Conservation (phyloP, 2,888 invertebrate species). For the Lithophane leautieri region DNA sequence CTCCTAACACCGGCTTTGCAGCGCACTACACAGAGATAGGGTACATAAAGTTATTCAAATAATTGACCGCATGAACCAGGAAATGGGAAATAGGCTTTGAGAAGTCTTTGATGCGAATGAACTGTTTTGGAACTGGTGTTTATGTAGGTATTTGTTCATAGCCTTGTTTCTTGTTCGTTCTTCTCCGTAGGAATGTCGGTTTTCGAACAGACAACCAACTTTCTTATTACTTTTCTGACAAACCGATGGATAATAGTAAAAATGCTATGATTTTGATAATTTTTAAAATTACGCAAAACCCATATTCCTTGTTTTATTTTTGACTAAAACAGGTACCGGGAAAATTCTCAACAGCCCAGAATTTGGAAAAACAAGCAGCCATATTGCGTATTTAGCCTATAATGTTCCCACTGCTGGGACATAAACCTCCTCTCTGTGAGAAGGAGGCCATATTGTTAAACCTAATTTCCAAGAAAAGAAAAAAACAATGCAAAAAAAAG, state of each 20-base stretch:
- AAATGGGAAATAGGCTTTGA: neutral
- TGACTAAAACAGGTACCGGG: neutral
- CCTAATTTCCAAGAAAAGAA: neutral
- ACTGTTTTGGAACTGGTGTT: constrained; percentile 2
- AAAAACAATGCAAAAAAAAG: neutral
- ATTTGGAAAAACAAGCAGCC: neutral
- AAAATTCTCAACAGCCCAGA: neutral
- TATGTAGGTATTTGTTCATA: neutral
- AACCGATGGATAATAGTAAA: neutral
- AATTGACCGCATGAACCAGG: constrained; percentile 34
- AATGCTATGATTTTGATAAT: neutral
- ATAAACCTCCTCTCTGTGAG: too few species aligned
- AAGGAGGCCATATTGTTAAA: neutral
- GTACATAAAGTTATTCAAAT: constrained; percentile 19
- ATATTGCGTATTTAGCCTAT: neutral
- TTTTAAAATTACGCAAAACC: neutral
- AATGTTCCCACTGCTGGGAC: too few species aligned
- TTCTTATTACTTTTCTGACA: neutral
- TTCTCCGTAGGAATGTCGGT: neutral
- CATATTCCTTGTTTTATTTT: neutral
- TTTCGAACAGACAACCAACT: too few species aligned
- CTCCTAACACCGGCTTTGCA: constrained; percentile 24
- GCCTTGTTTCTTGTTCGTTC: neutral
- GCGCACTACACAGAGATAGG: constrained; percentile 6
- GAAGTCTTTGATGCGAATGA: constrained; percentile 1